Base-by-base conservation (phyloP, 1,140 invertebrate genomes). In the Aphis craccivora region DNA sequence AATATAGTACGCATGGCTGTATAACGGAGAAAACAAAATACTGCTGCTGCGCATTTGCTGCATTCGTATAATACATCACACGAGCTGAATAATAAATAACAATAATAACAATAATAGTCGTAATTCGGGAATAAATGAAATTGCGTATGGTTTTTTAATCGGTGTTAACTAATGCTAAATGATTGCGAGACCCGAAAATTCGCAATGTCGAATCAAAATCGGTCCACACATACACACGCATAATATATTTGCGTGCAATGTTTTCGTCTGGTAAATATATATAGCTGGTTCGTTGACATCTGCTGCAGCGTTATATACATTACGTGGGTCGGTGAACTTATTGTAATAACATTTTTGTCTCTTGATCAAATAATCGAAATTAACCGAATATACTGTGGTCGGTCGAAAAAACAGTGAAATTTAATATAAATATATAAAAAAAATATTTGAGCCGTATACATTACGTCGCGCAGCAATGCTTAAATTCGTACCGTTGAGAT, bases 161-260 rank as follows among this genome's bases (percentile, higher is more conserved):
- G 76, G 91, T 51, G 91, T 86, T 84, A 93, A 93, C 91, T 51
- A 60, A 84, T 93, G 81, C 91, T 86, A 93, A 93, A 93, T 53
- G 91, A 93, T 55, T 76, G 30, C 48, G 48, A 55, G 76, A 55
- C 81, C 91, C 91, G 81, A 93, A 93, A 92, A 93, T 93, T 86
- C 48, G 91, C 67, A n/a, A 92, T 55, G 91, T 55, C 48, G 23
- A 84, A 86, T 84, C 30, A 51, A 86, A 86, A 43, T 84, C 23
- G 43, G 81, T 84, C 91, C 45, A n/a, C 1, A 60, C 25, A 67
- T 11, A 67, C 60, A 67, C 30, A 67, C 14, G 20, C 4, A 76
- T n/a, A 76, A 76, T 76, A 76, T 76, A 76, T 37, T 81, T 45
- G 91, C 48, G 37, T 35, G 22, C 67, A 25, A 22, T 92, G 40